Evolutionary conservation across 2,113 vertebrate species (phyloP), one percentile per base, ranked within the genome.

Genomic region (Pterocles gutturalis): DNA sequence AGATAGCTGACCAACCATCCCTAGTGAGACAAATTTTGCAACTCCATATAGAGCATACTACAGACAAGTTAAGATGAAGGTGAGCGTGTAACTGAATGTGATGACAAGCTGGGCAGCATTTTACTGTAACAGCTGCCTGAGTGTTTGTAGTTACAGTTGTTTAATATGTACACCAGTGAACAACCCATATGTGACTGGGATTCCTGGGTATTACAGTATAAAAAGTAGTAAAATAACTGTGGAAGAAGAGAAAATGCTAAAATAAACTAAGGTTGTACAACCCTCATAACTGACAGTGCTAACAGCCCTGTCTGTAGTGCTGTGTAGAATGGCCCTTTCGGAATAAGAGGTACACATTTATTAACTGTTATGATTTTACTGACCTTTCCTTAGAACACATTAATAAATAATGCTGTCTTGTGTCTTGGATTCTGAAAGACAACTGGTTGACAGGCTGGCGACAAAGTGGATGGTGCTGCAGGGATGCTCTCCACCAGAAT

Each of bases 391-490:
- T 90, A 58, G 41, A 87, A 80, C 33, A 41, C 57, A 14, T 34
- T 17, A 71, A 18, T 75, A 76, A 79, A 55, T 87, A 53, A 75
- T 58, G 31, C 49, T 66, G 72, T 75, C 43, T 70, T 94, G 62
- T 90, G 66, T 92, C 65, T 94, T 92, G 89, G 41, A 53, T 92
- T 95, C 62, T 70, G 61, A 55, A 80, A 99, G 99, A 97, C 98
- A 98, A n/a, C 97, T 99, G 48, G 65, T 96, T 24, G 99, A 99
- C 97, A 96, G 97, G 87, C 92, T 99, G 95, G 96, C 98, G 0
- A 96, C 97, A 2, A 99, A 99, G 96, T 99, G 99, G 99, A 98
- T 98, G 45, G 95, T 98, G 77, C 98, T 99, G 62, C 98, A 97
- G 66, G 99, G 99, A 16, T 99, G 99, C 96, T 98, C 98, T 83